A percentile compares a stretch with the other conserved stretches of the same genome.
Evolutionary conservation across 2,888 invertebrate species (phyloP).

Genomic region (Vannuccia rotundouncinata): DNA sequence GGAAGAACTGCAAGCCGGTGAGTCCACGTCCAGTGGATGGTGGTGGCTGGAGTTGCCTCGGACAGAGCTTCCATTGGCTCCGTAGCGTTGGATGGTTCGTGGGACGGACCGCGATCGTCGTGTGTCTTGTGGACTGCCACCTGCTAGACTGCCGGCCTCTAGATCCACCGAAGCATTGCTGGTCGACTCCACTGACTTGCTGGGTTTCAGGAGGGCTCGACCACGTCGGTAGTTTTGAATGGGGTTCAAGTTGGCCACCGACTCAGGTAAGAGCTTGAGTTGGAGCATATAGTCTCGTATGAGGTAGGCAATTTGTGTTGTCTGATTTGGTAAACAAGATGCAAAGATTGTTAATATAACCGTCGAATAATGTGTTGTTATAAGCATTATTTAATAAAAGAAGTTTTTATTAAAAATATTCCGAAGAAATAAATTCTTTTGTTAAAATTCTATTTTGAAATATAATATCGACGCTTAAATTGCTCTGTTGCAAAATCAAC

Average conservation of each 20-base stretch:
- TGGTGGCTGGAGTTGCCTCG: neutral
- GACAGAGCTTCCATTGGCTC: neutral
- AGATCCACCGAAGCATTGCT: neutral
- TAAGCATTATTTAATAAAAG: neutral
- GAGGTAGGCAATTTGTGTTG: constrained; percentile 23
- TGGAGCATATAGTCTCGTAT: constrained; percentile 30
- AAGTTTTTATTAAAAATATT: neutral
- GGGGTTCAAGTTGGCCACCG: neutral
- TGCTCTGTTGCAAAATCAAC: no score
- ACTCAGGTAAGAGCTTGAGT: neutral
- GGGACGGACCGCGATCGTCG: neutral
- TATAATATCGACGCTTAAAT: neutral
- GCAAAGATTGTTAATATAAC: no score
- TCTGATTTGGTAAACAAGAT: neutral
- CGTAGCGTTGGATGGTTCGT: neutral
- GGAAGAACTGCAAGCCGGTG: neutral
- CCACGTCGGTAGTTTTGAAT: neutral
- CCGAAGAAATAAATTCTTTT: neutral
- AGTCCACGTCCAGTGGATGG: neutral
- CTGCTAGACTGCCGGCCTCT: neutral
- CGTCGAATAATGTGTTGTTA: no score
- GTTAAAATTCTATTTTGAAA: neutral
- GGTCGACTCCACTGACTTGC: neutral
- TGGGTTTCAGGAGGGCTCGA: neutral
- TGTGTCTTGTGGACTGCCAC: neutral